Evolutionary conservation across 2,113 vertebrate species (phyloP).

Genomic region (mouse (Mus musculus)): GRCm39 chr8:66444001-66444500

Average conservation of each 20-base stretch:
- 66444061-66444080: not conserved
- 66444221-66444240: not conserved
- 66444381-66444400: not conserved
- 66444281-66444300: not conserved
- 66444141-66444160: not conserved
- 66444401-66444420: not conserved
- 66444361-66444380: slow-evolving; percentile 3
- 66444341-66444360: not conserved
- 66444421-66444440: not conserved
- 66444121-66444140: not conserved
- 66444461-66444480: not conserved
- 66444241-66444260: not conserved
- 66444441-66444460: no score
- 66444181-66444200: not conserved
- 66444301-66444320: not conserved
- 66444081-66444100: not conserved
- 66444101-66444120: not conserved
- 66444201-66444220: not conserved
- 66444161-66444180: not conserved
- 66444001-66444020: not conserved
- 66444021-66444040: not conserved
- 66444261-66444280: not conserved
- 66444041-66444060: not conserved
- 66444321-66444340: not conserved
- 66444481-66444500: not conserved